Percentiles rank a stretch among this genome's conserved stretches.
These are phyloP conservation scores for Nephrocerus scutellatus DNA, from an alignment of 2,888 invertebrate species.

Conservation along the genomic window DNA sequence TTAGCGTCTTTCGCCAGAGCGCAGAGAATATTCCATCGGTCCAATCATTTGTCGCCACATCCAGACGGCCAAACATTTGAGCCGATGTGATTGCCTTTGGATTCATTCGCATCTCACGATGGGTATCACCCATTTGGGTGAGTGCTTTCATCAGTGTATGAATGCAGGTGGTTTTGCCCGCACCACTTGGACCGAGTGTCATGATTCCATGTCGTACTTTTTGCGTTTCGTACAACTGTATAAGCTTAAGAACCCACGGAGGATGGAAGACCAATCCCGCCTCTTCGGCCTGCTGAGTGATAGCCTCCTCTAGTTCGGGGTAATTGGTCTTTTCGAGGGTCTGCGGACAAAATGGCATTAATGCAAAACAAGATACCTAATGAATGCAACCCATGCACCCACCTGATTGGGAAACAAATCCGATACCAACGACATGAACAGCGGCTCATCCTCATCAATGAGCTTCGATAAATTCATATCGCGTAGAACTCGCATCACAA, in stretches of 20 bases:
- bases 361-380: neutral
- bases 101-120: constrained; percentile 95
- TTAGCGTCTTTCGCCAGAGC: constrained; percentile 89
- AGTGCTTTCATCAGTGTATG: constrained; percentile 85
- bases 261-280: constrained; percentile 81
- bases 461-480: constrained; percentile 97
- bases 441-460: constrained; percentile 94
- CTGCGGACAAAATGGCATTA: constrained; percentile 23
- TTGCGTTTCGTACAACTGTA: constrained; percentile 94
- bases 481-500: constrained; percentile 92
- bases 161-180: constrained; percentile 87
- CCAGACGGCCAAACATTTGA: constrained; percentile 94
- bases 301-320: constrained; percentile 80
- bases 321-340: constrained; percentile 86
- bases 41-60: constrained; percentile 98
- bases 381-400: constrained; percentile 7
- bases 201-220: constrained; percentile 92
- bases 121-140: constrained; percentile 74
- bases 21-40: constrained; percentile 97
- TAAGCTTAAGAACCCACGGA: constrained; percentile 91
- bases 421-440: constrained; percentile 92
- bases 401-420: constrained; percentile 91
- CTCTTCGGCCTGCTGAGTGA: constrained; percentile 73
- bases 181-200: constrained; percentile 90
- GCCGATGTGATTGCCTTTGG: constrained; percentile 96